Conservation (phyloP, 2,797 vertebrate species). For the Buceros bicornis region DNA sequence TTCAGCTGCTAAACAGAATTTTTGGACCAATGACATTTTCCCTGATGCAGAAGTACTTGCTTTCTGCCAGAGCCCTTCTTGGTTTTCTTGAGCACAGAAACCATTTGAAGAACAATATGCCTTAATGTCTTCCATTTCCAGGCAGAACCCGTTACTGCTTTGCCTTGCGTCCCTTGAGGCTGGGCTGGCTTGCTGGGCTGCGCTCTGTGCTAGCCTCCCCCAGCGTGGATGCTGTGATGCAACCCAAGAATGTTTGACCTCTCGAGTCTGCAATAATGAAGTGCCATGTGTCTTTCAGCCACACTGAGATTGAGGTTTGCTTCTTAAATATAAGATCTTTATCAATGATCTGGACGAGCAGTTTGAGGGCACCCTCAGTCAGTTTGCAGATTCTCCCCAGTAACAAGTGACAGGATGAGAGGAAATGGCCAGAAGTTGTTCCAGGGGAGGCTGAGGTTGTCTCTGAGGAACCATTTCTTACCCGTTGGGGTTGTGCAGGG, state of each 20-base stretch:
- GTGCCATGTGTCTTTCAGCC: background rate
- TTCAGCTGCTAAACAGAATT: background rate
- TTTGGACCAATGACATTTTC: background rate
- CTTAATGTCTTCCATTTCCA: background rate
- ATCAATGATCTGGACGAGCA: no score
- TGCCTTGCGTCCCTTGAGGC: background rate
- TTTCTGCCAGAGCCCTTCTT: background rate
- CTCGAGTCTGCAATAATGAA: background rate
- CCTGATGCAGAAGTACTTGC: background rate
- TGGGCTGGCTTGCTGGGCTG: fast-evolving
- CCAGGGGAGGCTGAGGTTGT: no score
- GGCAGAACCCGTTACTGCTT: background rate
- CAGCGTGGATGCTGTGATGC: background rate
- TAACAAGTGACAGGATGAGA: no score
- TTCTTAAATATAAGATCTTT: background rate
- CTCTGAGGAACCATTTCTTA: no score
- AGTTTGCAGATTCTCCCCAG: no score
- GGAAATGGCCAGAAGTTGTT: no score
- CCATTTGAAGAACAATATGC: background rate
- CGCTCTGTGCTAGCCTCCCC: background rate
- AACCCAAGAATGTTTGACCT: background rate
- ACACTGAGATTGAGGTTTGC: fast-evolving
- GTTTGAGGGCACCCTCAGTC: no score
- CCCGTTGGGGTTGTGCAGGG: no score
- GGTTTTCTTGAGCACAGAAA: background rate